Base-by-base conservation (phyloP, 1,140 invertebrate species). In the Lepidurus apus region DNA sequence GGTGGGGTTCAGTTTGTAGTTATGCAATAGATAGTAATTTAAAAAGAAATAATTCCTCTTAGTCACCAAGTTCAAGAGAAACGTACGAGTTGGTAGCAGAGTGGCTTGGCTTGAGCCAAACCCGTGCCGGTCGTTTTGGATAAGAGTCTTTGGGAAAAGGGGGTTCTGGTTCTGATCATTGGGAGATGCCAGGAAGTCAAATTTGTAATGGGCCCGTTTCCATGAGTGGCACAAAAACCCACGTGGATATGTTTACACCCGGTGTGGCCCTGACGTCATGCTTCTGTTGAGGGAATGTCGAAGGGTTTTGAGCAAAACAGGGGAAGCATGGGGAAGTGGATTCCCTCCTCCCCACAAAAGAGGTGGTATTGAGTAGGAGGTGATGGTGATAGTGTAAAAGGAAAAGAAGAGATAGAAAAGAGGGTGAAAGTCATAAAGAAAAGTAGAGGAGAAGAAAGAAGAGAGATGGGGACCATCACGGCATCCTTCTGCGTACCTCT, bases 141-240 rank as follows among this genome's bases (percentile, higher is more conserved):
- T 34, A 4, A 3, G n/a, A 65, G 17, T 65, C 53, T 65, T 65
- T 17, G 53, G 53, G 53, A 21, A 13, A n/a, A 13, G 53, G 21
- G 53, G 34, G 34, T 4, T 34, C 9, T 65, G 21, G 53, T 65
- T 65, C 53, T 13, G 53, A 65, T 65, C 53, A 65, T 65, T 65
- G 53, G 21, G 13, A 65, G 53, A 13, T 21, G 53, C 13, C 53
- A 65, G 53, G 53, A 65, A 13, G 53, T 65, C 53, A 13, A 65
- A 65, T 65, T 65, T 65, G 53, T 65, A 65, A 65, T 65, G 53
- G n/a, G 53, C 53, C 21, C 53, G 53, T 65, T 65, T 65, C 53
- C 53, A 65, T 65, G 53, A 65, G 53, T n/a, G 53, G 17, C 21
- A 9, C 53, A 65, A 65, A 34, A 65, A 65, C 53, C 53, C 53